Conservation (phyloP, 2,113 vertebrate genomes). For the Lepidothrix coronata region DNA sequence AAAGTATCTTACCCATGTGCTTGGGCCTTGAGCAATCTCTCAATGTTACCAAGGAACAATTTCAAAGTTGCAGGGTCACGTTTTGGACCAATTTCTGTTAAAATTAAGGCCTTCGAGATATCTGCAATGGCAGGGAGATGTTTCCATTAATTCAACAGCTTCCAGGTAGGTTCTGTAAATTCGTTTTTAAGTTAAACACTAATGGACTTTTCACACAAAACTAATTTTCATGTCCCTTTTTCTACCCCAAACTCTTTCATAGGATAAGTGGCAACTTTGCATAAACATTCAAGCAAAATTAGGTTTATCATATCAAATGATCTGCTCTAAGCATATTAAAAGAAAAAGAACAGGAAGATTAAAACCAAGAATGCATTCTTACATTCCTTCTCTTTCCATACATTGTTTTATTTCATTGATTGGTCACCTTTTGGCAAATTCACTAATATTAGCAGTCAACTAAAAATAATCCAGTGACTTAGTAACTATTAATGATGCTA, state of each 20-base stretch:
- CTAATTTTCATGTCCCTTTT: not conserved
- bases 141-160: slow-evolving; percentile 19
- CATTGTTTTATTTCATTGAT: not conserved
- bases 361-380: not conserved
- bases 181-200: not conserved
- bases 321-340: not conserved
- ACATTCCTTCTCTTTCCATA: not conserved
- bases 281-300: not conserved
- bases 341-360: not conserved
- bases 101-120: slow-evolving; percentile 84
- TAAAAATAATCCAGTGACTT: not conserved
- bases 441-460: not conserved
- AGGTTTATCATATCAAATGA: not conserved
- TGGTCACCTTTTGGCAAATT: not conserved
- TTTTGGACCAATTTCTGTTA: slow-evolving; percentile 87
- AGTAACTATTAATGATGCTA: not conserved
- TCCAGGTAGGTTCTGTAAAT: not conserved
- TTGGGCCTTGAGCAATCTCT: slow-evolving; percentile 78
- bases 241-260: not conserved
- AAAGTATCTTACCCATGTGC: slow-evolving; percentile 80
- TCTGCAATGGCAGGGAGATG: slow-evolving; percentile 71
- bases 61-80: slow-evolving; percentile 83
- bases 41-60: slow-evolving; percentile 85
- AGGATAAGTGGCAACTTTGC: not conserved
- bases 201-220: not conserved